Evolutionary conservation across 2,888 invertebrate genomes (phyloP).

Genomic region (Cyrtodaria siliqua): DNA sequence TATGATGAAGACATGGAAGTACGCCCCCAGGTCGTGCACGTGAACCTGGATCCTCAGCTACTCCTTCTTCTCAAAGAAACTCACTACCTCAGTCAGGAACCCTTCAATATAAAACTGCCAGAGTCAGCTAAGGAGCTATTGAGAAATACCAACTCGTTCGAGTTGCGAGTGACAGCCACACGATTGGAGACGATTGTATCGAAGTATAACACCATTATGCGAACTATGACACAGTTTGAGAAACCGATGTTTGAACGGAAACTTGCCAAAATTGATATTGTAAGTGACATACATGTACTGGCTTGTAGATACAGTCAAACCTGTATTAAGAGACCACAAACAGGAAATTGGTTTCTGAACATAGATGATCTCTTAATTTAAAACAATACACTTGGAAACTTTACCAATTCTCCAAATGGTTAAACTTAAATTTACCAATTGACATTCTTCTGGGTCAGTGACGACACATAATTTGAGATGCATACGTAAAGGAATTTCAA

Average conservation of each 20-base stretch:
- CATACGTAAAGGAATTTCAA: too few species aligned
- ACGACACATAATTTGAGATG: too few species aligned
- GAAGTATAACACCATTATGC: constrained; percentile 85
- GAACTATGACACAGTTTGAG: constrained; percentile 84
- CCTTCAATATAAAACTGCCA: constrained; percentile 81
- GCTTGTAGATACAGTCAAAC: too few species aligned
- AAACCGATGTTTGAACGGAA: constrained; percentile 84
- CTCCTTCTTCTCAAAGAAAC: constrained; percentile 84
- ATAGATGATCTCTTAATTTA: too few species aligned
- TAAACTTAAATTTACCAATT: too few species aligned
- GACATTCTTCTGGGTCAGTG: too few species aligned
- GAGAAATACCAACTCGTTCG: constrained; percentile 80
- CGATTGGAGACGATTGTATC: constrained; percentile 84
- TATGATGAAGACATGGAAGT: constrained; percentile 83
- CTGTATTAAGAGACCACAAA: too few species aligned
- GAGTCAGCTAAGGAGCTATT: constrained; percentile 81
- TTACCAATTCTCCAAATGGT: too few species aligned
- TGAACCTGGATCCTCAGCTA: constrained; percentile 85
- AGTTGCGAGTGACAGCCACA: constrained; percentile 82
- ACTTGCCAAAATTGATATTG: constrained; percentile 84
- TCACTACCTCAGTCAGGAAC: constrained; percentile 82
- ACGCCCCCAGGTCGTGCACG: constrained; percentile 83
- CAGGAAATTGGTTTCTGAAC: too few species aligned
- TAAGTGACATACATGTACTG: too few species aligned
- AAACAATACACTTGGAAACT: too few species aligned